Evolutionary conservation across 1,140 invertebrate species (phyloP).

Genomic region (Trypoxylus dichotomus): DNA sequence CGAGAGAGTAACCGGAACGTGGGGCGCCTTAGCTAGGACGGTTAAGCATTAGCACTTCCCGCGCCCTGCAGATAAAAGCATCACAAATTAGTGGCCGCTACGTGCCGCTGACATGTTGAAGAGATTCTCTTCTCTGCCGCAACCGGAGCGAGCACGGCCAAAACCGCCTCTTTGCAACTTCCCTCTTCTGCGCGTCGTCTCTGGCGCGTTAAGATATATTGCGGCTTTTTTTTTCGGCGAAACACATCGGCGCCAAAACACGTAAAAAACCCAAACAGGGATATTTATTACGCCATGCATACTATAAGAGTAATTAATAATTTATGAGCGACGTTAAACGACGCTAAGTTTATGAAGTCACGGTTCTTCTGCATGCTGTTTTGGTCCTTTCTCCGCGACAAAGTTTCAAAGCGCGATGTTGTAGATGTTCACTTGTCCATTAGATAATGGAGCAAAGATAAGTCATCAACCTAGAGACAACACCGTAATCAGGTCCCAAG

Average conservation of each 20-base stretch:
- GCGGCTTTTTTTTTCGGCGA: slow-evolving; percentile 1
- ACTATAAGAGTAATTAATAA: slow-evolving; percentile 20
- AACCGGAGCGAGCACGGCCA: neutral
- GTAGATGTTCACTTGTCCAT: no score
- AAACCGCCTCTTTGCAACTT: neutral
- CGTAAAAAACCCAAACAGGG: slow-evolving; percentile 15
- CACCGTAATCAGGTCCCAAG: no score
- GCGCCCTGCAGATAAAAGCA: slow-evolving; percentile 47
- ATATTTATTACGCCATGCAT: slow-evolving; percentile 14
- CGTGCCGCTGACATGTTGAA: slow-evolving; percentile 30
- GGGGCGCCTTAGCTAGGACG: slow-evolving; percentile 39
- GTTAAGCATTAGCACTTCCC: slow-evolving; percentile 49
- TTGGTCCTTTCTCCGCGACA: neutral
- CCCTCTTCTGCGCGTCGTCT: neutral
- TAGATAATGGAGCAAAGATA: no score
- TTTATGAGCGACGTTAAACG: neutral
- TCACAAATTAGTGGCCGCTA: slow-evolving; percentile 45
- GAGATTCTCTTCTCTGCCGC: slow-evolving; percentile 1
- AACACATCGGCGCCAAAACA: slow-evolving; percentile 18
- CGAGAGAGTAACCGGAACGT: slow-evolving; percentile 28
- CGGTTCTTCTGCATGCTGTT: neutral
- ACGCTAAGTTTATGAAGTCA: slow-evolving; percentile 2
- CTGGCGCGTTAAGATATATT: slow-evolving; percentile 3
- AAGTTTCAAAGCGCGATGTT: neutral
- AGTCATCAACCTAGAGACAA: no score